Evolutionary conservation across 2,888 invertebrate genomes (phyloP), one percentile per base, ranked within the genome.

Genomic region (Terebella lapidaria): DNA sequence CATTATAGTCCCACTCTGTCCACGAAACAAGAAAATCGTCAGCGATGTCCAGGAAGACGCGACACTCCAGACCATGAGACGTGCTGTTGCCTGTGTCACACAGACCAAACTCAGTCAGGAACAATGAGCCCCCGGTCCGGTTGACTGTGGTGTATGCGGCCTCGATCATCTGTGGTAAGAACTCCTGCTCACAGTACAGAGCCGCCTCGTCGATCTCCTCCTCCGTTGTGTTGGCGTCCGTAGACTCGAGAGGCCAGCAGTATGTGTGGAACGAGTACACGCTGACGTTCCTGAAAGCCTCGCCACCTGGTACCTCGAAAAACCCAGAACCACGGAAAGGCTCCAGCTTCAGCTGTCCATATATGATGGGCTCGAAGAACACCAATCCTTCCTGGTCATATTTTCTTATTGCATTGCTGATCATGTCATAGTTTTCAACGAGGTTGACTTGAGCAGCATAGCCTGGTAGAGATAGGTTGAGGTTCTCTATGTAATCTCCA

Each of bases 101-200:
- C 22, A 70, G 55, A 20, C 72, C 72, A 54, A 72, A 72, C 55
- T 72, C 72, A 1, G 72, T 73, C 55, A 72, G 63, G 35, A 72
- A 67, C 5, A 62, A 45, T 15, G 64, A 67, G 2, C 71, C 70
- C 5, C 71, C 71, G 15, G 54, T 57, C 5, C 49, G 51, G 51
- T 57, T 58, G 35, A 53, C 54, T 28, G 57, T 60, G 22, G 15
- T 53, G 27, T n/a, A 45, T 29, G 28, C 29, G 22, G 59, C 54
- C 54, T 10, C 24, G 30, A 54, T 60, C 46, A 60, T 57, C 35
- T 59, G 27, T 10, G 64, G 64, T n/a, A 69, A 42, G 42, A 65
- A 58, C 22, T 60, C 18, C 5, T 64, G 54, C 20, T 66, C 62
- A 59, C 70, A 70, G 54, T 59, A 22, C 22, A 61, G 47, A 22